These are phyloP conservation scores for Drosophila lini DNA, from an alignment of 1,140 invertebrate species.

Conservation along the genomic window DNA sequence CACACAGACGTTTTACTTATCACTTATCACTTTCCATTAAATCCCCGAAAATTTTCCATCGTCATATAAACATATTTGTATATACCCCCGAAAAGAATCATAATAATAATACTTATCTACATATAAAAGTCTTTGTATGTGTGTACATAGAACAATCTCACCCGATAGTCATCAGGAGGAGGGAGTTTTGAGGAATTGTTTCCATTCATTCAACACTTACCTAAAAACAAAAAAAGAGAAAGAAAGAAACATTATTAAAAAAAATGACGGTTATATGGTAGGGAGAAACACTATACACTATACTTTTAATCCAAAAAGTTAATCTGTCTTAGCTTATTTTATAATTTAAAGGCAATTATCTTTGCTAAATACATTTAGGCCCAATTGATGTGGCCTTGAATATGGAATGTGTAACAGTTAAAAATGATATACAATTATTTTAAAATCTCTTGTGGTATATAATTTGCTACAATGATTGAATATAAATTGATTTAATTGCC, in stretches of 20 bases:
- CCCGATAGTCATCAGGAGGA: conserved; percentile 37
- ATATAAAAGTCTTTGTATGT: neutral
- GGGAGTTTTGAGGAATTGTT: conserved; percentile 11
- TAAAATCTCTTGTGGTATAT: neutral
- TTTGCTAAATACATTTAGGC: neutral
- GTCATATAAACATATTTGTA: neutral
- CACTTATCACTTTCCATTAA: conserved; percentile 24
- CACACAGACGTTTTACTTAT: neutral
- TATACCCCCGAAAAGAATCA: neutral
- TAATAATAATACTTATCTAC: conserved; percentile 25
- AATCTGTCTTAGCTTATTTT: neutral
- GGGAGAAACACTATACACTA: neutral
- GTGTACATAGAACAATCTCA: conserved; percentile 56
- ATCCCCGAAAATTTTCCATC: conserved; percentile 33
- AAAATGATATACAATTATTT: conserved; percentile 7
- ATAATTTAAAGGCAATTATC: neutral
- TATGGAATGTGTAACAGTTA: neutral
- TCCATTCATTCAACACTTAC: conserved; percentile 58
- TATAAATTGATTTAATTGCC: neutral
- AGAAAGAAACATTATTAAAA: conserved; percentile 2
- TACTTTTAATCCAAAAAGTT: too few species aligned
- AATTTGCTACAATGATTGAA: conserved; percentile 1
- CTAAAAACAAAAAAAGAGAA: conserved; percentile 60
- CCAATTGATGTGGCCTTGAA: neutral
- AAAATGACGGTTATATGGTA: conserved; percentile 2